Base-by-base conservation (phyloP, 2,888 invertebrate species). In the Cheilosia scutellata region DNA sequence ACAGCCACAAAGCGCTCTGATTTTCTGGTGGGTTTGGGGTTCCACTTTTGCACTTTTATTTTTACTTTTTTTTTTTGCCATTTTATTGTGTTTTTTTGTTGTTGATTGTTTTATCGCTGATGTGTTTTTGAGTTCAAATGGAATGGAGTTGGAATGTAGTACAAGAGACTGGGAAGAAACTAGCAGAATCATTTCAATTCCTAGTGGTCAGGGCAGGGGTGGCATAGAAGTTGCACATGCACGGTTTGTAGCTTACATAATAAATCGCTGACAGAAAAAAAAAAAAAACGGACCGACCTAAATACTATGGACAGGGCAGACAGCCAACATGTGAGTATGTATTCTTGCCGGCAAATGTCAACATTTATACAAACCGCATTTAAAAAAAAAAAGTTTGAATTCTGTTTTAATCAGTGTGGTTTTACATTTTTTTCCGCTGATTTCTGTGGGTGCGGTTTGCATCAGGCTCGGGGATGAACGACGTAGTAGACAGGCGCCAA, bases 361-460 rank as follows among this genome's bases (percentile, higher is more conserved):
- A 70, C 58, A 55, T 33, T 2, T 33, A 33, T 33, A 68, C 66
- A 44, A 44, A 62, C 49, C 49, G 55, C 66, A 74, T 53, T 57
- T 49, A 42, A 53, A 33, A 57, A 75, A 57, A 31, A 47, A 47
- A 60, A 60, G 71, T 25, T 20, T 70, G n/a, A 40, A 25, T 44
- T 29, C 29, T 72, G 71, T 77, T 77, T 27, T 57, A 72, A 72
- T 53, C 60, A 55, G 40, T 55, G 42, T 40, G 77, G 62, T 65
- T 53, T 66, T 53, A 9, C 58, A 5, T 47, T 63, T 75, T 47
- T n/a, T 63, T 74, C 40, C 62, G 42, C 7, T 37, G 9, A 13
- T 49, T 53, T 37, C 40, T 31, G 53, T 7, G 53, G 62, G 62
- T 57, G 58, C 55, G 71, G 60, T 53, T 65, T 65, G 37, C 31